Evolutionary conservation across 1,140 invertebrate species (phyloP).

Genomic region (Orius laevigatus): DNA sequence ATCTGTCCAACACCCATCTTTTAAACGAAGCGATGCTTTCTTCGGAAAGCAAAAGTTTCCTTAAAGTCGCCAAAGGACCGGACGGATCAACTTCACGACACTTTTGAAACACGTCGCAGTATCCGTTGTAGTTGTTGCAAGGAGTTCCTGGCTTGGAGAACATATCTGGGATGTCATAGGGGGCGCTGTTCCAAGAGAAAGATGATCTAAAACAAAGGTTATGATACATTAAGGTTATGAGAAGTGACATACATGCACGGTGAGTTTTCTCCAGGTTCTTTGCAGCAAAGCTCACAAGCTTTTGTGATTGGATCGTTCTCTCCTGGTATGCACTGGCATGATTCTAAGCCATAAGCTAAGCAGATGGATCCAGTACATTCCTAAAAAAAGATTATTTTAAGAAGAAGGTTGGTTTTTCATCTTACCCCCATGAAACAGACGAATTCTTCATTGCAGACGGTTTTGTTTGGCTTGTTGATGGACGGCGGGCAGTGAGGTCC

Average conservation of each 20-base stretch:
- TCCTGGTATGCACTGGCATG: constrained; percentile 78
- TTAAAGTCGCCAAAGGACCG: constrained; percentile 78
- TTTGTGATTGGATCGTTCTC: constrained; percentile 60
- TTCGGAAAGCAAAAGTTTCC: constrained; percentile 72
- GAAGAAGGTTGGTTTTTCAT: constrained; percentile 23
- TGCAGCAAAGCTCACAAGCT: constrained; percentile 80
- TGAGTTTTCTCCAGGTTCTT: constrained; percentile 63
- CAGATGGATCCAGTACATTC: constrained; percentile 89
- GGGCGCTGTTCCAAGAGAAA: constrained; percentile 74
- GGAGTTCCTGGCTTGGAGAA: constrained; percentile 87
- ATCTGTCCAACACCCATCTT: constrained; percentile 66
- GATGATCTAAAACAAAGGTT: constrained; percentile 50
- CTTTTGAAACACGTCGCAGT: constrained; percentile 97
- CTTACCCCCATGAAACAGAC: constrained; percentile 89
- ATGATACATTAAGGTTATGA: background rate
- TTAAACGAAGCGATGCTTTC: constrained; percentile 72
- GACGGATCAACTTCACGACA: constrained; percentile 88
- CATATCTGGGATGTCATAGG: constrained; percentile 82
- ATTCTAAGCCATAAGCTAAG: constrained; percentile 81
- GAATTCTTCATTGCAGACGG: constrained; percentile 82
- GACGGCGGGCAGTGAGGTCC: constrained; percentile 76
- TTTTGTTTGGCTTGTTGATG: constrained; percentile 82
- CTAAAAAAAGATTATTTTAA: constrained; percentile 28
- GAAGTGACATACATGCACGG: constrained; percentile 39
- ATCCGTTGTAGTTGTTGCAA: constrained; percentile 96